These are phyloP conservation scores for Nezara viridula DNA, from an alignment of 2,888 invertebrate species.

Conservation along the genomic window DNA sequence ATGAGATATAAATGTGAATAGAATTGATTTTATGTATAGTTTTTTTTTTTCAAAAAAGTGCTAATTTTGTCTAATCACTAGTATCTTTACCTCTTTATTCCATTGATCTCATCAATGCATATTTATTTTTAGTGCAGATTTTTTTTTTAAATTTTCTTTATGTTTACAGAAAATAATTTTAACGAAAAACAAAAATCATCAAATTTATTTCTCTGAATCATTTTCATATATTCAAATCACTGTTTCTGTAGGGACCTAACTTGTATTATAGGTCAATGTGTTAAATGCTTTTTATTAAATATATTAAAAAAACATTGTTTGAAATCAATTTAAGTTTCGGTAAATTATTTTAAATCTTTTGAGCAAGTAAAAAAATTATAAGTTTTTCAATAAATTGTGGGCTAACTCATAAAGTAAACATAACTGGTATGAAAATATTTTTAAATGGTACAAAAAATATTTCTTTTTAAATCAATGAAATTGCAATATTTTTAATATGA, in stretches of 20 bases:
- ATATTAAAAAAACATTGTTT: not conserved
- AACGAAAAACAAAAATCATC: not conserved
- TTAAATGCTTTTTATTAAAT: not conserved
- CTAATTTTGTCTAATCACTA: not conserved
- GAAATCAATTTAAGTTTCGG: not conserved
- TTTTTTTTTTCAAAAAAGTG: too few relatives aligned
- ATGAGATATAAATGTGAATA: too few relatives aligned
- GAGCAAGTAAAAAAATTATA: not conserved
- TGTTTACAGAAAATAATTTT: not conserved
- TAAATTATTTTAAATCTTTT: not conserved
- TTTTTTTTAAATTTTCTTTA: not conserved
- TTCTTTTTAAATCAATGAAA: constrained; percentile 30
- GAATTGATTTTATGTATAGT: too few relatives aligned
- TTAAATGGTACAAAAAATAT: not conserved
- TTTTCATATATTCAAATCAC: not conserved
- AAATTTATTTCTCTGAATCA: not conserved
- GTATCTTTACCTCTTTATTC: not conserved
- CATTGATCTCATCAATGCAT: not conserved
- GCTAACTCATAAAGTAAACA: not conserved
- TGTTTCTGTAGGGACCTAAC: not conserved
- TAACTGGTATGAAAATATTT: constrained; percentile 4
- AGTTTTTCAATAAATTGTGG: not conserved
- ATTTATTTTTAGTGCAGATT: not conserved
- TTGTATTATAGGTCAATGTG: not conserved
- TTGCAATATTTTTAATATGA: not conserved